Percentiles rank a stretch among this genome's conserved stretches.
Evolutionary conservation across 1,140 invertebrate genomes (phyloP).

Genomic region (Hydropsyche tenuis): DNA sequence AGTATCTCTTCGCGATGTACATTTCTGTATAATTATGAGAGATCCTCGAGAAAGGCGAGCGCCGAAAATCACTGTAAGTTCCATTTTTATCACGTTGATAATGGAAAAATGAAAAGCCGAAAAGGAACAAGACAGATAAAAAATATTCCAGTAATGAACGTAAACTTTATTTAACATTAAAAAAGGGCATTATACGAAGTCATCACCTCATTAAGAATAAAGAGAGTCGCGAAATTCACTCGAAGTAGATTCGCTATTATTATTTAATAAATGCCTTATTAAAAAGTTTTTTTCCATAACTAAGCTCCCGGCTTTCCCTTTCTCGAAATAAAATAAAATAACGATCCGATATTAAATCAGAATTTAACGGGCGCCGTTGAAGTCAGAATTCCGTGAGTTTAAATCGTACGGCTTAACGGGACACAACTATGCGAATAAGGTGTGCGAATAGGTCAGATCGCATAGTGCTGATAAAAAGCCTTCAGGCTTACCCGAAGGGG

Average conservation of each 20-base stretch:
- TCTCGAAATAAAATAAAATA: neutral
- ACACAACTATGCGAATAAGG: constrained; percentile 27
- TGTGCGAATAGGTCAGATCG: constrained; percentile 23
- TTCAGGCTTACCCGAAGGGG: neutral
- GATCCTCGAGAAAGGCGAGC: neutral
- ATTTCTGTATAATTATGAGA: neutral
- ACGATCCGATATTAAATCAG: constrained; percentile 3
- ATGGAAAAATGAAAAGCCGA: constrained; percentile 3
- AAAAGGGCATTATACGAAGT: constrained; percentile 15
- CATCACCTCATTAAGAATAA: constrained; percentile 26
- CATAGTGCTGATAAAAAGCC: neutral
- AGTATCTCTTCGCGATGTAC: too few species aligned
- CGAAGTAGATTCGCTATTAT: constrained; percentile 7
- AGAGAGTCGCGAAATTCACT: neutral
- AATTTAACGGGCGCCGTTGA: constrained; percentile 6
- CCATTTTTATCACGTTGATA: neutral
- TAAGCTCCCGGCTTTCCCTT: neutral
- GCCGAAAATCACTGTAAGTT: neutral
- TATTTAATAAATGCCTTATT: constrained; percentile 15
- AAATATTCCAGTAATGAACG: constrained; percentile 20
- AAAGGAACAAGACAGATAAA: neutral
- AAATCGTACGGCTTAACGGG: constrained; percentile 22
- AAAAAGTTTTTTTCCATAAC: constrained; percentile 17
- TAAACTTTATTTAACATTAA: constrained; percentile 6
- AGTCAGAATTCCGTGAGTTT: constrained; percentile 26